phyloP scores from a whole-genome alignment of 2,113 vertebrate genomes.

The Cromileptes altivelis region DNA sequence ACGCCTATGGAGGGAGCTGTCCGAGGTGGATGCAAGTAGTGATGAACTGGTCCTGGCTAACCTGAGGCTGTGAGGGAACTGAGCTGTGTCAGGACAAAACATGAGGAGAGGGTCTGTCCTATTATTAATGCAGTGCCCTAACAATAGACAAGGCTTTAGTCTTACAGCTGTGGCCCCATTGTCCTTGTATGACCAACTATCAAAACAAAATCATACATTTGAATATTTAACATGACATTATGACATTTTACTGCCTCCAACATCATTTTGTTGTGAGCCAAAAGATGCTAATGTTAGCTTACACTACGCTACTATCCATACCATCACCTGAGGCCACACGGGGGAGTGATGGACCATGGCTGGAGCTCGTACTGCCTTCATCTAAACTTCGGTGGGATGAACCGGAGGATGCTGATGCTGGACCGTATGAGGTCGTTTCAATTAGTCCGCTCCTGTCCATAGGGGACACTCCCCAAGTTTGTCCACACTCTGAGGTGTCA shows the following conservation, averaged over 20 bases:
- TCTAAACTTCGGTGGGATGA: conserved; percentile 37
- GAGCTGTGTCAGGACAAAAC: conserved; percentile 43
- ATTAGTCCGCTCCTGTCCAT: conserved; percentile 10
- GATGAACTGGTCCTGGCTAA: conserved; percentile 29
- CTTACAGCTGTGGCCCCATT: not conserved
- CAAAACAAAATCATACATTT: not conserved
- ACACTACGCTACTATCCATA: not conserved
- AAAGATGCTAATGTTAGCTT: conserved; percentile 3
- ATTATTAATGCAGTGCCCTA: too few relatives aligned
- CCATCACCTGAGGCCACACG: conserved; percentile 51
- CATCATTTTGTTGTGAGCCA: too few relatives aligned
- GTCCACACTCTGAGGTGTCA: conserved; percentile 41
- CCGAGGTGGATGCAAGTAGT: conserved; percentile 40
- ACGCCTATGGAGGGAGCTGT: conserved; percentile 50
- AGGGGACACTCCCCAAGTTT: conserved; percentile 3
- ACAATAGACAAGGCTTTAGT: not conserved
- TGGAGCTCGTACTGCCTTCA: conserved; percentile 30
- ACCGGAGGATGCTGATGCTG: conserved; percentile 34
- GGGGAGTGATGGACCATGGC: not conserved
- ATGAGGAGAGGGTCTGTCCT: not conserved
- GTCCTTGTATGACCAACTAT: not conserved
- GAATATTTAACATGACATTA: not conserved
- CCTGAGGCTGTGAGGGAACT: conserved; percentile 37
- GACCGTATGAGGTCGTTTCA: conserved; percentile 16
- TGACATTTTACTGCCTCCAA: not conserved